phyloP scores from a whole-genome alignment of 2,113 vertebrate species.

The Mixornis gularis region DNA sequence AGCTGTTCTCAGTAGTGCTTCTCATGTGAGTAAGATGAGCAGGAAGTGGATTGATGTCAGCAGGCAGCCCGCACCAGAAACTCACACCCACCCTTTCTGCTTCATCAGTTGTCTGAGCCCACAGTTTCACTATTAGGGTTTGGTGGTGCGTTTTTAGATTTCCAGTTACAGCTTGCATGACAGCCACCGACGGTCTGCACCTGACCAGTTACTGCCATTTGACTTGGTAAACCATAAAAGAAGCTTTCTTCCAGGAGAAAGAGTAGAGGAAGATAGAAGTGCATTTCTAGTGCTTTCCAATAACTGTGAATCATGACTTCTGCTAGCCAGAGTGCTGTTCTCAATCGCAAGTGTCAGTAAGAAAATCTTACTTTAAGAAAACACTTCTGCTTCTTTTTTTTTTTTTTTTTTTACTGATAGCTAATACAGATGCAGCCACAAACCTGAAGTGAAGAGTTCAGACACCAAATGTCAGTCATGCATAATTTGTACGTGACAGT shows the following conservation, averaged over 20 bases:
- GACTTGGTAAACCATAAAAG: neutral
- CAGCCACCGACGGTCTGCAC: neutral
- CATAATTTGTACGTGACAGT: neutral
- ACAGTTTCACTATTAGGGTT: constrained; percentile 70
- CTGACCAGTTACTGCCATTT: constrained; percentile 51
- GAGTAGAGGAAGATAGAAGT: neutral
- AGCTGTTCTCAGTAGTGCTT: neutral
- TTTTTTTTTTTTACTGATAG: constrained; percentile 33
- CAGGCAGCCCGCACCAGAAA: constrained; percentile 26
- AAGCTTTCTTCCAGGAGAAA: neutral
- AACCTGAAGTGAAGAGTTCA: constrained; percentile 28
- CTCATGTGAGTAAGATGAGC: constrained; percentile 32
- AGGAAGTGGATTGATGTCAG: constrained; percentile 49
- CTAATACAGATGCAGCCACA: constrained; percentile 45
- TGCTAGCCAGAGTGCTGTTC: neutral
- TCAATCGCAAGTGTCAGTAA: neutral
- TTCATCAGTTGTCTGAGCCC: constrained; percentile 57
- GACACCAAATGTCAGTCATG: neutral
- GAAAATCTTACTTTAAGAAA: constrained; percentile 7
- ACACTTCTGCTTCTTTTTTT: constrained; percentile 17
- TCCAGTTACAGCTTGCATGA: constrained; percentile 68
- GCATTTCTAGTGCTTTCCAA: constrained; percentile 15
- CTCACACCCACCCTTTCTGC: constrained; percentile 67
- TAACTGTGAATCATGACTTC: constrained; percentile 6
- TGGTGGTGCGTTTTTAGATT: constrained; percentile 63